Base-by-base conservation (phyloP, 1,140 invertebrate genomes). In the Drosophila rhopaloa region DNA sequence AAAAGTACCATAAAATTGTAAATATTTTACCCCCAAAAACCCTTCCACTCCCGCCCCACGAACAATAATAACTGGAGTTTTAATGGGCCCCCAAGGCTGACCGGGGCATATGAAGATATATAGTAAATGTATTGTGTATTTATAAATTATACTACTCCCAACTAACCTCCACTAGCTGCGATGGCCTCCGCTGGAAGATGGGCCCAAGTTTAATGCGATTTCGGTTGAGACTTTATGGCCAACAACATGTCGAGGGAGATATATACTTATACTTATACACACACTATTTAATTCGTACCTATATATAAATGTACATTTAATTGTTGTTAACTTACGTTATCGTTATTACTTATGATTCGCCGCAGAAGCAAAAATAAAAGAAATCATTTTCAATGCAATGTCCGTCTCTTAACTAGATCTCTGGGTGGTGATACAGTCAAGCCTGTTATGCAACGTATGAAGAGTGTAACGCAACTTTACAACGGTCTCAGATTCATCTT, bases 301-400 rank as follows among this genome's bases (percentile, higher is more conserved):
- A 48, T 43, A 75, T 46, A 68, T 76, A 62, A 86, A 82, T 86
- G 82, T 88, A 86, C 70, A 88, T 88, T 80, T 80, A 89, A 88
- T 89, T 88, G 84, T 85, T 85, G 81, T 85, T 84, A 80, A 84
- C 59, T 80, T 80, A 80, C 76, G 72, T 81, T 86, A 81, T 75
- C 59, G 75, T 86, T 81, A 79, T 86, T 86, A 85, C 82, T 76
- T 76, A 67, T 81, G 82, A 85, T 86, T 81, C 55, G 73, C 76
- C 80, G 76, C 82, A 86, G 84, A 76, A 82, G 77, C 76, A 77
- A 76, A 40, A 78, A 76, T 76, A 78, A 68, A 63, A 38, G 74
- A 71, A 67, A 77, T 83, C 76, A 89, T 88, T 83, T 88, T 88
- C 79, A 88, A 83, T 86, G 83, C 83, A 88, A 68, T 19, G 48